Percentiles rank a stretch among this genome's conserved stretches.
Evolutionary conservation across 2,888 invertebrate species (phyloP).

Genomic region (Saturnia japonica): DNA sequence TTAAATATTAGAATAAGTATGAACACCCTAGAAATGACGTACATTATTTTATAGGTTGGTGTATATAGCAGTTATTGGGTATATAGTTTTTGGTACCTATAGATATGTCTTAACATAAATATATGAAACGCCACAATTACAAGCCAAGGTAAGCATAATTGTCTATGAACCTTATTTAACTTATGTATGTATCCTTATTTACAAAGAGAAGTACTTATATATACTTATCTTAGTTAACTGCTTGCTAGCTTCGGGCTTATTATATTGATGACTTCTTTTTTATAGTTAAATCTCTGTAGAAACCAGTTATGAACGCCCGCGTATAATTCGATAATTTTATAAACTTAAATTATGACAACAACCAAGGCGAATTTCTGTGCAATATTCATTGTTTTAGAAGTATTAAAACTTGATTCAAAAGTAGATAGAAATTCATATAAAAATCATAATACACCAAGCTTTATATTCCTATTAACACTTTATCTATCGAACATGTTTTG

Average conservation of each 20-base stretch:
- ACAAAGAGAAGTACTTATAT: not conserved
- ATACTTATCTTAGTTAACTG: not conserved
- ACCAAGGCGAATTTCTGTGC: conserved; percentile 16
- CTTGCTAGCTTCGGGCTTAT: not conserved
- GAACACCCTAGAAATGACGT: too few relatives aligned
- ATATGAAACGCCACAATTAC: not conserved
- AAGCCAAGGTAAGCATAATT: not conserved
- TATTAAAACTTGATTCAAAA: conserved; percentile 18
- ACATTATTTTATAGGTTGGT: too few relatives aligned
- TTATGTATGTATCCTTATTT: not conserved
- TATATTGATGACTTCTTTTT: not conserved
- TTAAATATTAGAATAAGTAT: conserved; percentile 16
- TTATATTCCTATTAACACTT: conserved; percentile 63
- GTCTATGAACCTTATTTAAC: not conserved
- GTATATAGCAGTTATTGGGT: too few relatives aligned
- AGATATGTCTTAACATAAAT: not conserved
- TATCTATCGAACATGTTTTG: conserved; percentile 66
- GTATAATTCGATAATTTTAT: not conserved
- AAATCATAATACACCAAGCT: conserved; percentile 39
- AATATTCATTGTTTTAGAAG: conserved; percentile 15
- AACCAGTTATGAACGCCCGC: not conserved
- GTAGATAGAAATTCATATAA: conserved; percentile 27
- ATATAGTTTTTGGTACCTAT: too few relatives aligned
- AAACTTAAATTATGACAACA: conserved; percentile 10
- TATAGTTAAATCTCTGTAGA: not conserved